Evolutionary conservation across 2,888 invertebrate species (phyloP), one percentile per base, ranked within the genome.

Genomic region (Sialis fuliginosa): DNA sequence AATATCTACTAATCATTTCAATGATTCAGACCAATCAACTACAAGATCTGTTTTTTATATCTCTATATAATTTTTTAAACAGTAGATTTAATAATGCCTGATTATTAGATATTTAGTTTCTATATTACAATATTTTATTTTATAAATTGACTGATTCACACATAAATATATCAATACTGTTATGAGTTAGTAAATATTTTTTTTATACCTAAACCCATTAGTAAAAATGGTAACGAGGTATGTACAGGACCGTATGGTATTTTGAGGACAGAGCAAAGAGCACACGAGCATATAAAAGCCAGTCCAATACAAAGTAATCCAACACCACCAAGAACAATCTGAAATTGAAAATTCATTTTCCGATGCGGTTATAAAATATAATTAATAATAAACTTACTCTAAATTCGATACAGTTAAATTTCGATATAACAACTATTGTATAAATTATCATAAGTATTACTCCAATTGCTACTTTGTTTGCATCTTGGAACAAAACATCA

Each of bases 171-270:
- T 22, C 13, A n/a, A n/a, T 39, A 10, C 9, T 6, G 9, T n/a
- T 41, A 6, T 34, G 22, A 22, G 22, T 22, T 22, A 22, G 22
- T 22, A 22, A 22, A 22, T 22, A 22, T 22, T 2, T 22, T 22
- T 22, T 22, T 22, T 2, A 22, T 56, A 55, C 74, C 72, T 54
- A 85, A 72, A 50, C 87, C 87, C 74, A 88, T 77, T 10, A 89
- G 61, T 48, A 89, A 69, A 63, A 89, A 87, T 6, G 87, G 87
- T 50, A 88, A 64, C 9, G 86, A 81, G 7, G 82, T 79, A 61
- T 89, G 87, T 1, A 88, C 79, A 0, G 87, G 87, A 1, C 87
- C 85, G 61, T 83, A 87, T 33, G 80, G 72, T 34, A 86, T 68
- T 6, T 80, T 79, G 48, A 81, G 58, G 6, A 77, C 60, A 1